Evolutionary conservation across 2,888 invertebrate species (phyloP), one percentile per base, ranked within the genome.

Genomic region (Choristoneura rosaceana): DNA sequence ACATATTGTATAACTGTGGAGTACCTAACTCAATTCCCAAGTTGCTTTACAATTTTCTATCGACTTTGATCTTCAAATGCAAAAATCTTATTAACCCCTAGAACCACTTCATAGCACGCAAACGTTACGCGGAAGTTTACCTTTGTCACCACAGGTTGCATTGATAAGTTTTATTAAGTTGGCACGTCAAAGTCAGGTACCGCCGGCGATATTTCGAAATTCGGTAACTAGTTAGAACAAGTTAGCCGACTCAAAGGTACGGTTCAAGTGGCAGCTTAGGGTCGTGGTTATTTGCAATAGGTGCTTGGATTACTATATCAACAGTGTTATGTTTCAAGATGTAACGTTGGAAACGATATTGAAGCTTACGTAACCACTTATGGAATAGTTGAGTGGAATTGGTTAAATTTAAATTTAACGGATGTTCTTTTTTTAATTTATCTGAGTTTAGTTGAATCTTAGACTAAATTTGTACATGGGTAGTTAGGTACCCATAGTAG

Each of bases 121-220:
- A 55, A 25, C 4, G 25, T n/a, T 34, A 41, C 4, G 55, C 25
- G 8, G 34, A 41, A 65, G 33, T 43, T 65, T 38, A 4, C 3
- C 52, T n/a, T 15, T 15, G 38, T 41, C 58, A 60, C 50, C 65
- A 52, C 33, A 50, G 63, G 55, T 50, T 59, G 70, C 70, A 70
- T 65, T 70, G 60, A 60, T 7, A 65, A 70, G 65, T 70, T 70
- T 65, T 58, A 70, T 70, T 64, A 65, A 70, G 65, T 70, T 65
- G 45, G n/a, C 47, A 43, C 50, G 59, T 70, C 70, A 70, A 65
- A 70, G 52, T 12, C 70, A 70, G 65, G 69, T 69, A 60, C 4
- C 17, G 41, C 10, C 8, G 45, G 15, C 52, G 47, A 70, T 70
- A 70, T 70, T 70, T 65, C 33, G 45, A 15, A n/a, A 50, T 65